A percentile compares a stretch with the other conserved stretches of the same genome.
phyloP scores from a whole-genome alignment of 2,113 vertebrate species.

The Hucho hucho region DNA sequence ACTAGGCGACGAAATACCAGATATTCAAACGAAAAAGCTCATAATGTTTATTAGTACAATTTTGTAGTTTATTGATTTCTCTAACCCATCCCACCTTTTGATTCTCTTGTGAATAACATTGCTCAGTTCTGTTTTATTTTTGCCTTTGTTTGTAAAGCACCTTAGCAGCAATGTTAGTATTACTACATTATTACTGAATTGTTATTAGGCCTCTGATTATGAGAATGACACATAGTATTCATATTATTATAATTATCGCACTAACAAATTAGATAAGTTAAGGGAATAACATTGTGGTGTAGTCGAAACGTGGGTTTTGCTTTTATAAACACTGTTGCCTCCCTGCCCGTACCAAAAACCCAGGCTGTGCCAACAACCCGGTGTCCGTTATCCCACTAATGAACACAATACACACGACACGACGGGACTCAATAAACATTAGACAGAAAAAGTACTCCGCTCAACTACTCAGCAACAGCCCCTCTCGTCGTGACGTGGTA shows the following conservation, averaged over 20 bases:
- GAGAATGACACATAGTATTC: not conserved
- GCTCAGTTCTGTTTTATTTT: too few relatives aligned
- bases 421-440: slow-evolving; percentile 68
- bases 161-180: too few relatives aligned
- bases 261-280: too few relatives aligned
- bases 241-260: not conserved
- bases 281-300: too few relatives aligned
- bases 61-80: too few relatives aligned
- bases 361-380: not conserved
- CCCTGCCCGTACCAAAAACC: not conserved
- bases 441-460: slow-evolving; percentile 57
- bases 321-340: not conserved
- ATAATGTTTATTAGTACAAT: too few relatives aligned
- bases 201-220: not conserved
- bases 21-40: too few relatives aligned
- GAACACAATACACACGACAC: slow-evolving; percentile 63
- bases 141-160: not conserved
- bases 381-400: slow-evolving; percentile 46
- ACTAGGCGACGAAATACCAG: too few relatives aligned
- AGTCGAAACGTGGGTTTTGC: not conserved
- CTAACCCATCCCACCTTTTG: too few relatives aligned
- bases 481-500: slow-evolving; percentile 75
- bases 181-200: not conserved
- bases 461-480: slow-evolving; percentile 83
- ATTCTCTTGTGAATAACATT: too few relatives aligned